These are phyloP conservation scores for Drosophila hamatofila DNA, from an alignment of 2,888 invertebrate species.

Conservation along the genomic window DNA sequence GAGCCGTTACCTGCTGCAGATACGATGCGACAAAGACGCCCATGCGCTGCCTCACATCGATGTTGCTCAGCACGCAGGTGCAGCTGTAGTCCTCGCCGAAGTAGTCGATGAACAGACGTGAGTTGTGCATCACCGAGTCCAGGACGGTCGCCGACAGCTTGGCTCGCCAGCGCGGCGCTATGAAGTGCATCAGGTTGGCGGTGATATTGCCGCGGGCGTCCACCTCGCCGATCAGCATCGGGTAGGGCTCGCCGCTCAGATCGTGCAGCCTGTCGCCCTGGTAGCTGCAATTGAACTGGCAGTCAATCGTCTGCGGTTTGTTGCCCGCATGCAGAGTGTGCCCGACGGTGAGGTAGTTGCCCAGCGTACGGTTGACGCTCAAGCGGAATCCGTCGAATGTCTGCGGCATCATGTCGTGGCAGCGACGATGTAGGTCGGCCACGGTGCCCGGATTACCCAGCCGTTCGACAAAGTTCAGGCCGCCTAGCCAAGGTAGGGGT, in stretches of 20 bases:
- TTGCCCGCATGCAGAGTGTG: constrained; percentile 28
- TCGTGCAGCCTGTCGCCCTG: constrained; percentile 7
- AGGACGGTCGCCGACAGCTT: constrained; percentile 15
- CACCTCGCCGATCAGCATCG: constrained; percentile 28
- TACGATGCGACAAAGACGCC: constrained; percentile 45
- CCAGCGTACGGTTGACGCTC: constrained; percentile 5
- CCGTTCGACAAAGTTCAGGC: background rate
- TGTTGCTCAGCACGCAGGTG: constrained; percentile 34
- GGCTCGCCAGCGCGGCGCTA: constrained; percentile 21
- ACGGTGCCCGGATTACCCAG: constrained; percentile 43
- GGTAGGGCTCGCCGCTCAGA: constrained; percentile 23
- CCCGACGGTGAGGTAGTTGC: constrained; percentile 14
- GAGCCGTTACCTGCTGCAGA: constrained; percentile 35
- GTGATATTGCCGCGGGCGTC: constrained; percentile 39
- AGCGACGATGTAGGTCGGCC: constrained; percentile 33
- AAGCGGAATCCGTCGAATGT: constrained; percentile 46
- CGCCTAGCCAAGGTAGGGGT: background rate
- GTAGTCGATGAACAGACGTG: constrained; percentile 37
- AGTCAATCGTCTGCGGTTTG: background rate
- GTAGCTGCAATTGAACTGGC: constrained; percentile 38
- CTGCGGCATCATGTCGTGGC: constrained; percentile 36
- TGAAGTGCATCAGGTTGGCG: constrained; percentile 27
- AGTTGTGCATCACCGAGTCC: constrained; percentile 11
- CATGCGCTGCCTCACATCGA: constrained; percentile 15
- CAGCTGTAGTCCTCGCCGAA: constrained; percentile 38